A percentile compares a stretch with the other conserved stretches of the same genome.
Evolutionary conservation across 2,797 vertebrate species (phyloP).

Genomic region (Clarias fuscus): DNA sequence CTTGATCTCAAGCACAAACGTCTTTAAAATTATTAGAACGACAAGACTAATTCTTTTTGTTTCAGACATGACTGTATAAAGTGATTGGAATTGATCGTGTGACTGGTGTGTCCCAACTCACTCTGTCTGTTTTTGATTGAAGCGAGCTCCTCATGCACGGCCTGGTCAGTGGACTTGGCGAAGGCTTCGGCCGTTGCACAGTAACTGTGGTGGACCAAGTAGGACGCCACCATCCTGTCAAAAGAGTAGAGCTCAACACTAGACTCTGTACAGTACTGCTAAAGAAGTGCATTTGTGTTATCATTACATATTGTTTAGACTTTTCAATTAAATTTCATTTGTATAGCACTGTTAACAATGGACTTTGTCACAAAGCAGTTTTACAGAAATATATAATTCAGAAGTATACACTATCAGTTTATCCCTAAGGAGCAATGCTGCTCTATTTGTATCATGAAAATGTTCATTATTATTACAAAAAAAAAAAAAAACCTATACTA

Average conservation of each 20-base stretch:
- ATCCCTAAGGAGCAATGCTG: neutral
- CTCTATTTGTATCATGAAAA: neutral
- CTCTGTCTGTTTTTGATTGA: slow-evolving; percentile 98
- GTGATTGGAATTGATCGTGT: neutral
- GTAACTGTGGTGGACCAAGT: slow-evolving; percentile 96
- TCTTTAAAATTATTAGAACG: neutral
- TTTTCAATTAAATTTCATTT: neutral
- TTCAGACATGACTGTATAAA: neutral
- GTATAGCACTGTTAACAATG: too few relatives aligned
- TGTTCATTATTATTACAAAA: too few relatives aligned
- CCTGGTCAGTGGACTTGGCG: slow-evolving; percentile 93
- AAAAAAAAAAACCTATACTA: too few relatives aligned
- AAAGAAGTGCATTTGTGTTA: too few relatives aligned
- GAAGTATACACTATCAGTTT: too few relatives aligned
- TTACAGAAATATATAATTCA: too few relatives aligned
- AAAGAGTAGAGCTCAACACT: neutral
- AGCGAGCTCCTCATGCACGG: slow-evolving; percentile 94
- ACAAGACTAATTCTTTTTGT: too few relatives aligned
- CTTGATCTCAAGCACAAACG: neutral
- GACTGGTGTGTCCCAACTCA: slow-evolving; percentile 68
- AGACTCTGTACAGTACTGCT: neutral
- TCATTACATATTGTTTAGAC: neutral
- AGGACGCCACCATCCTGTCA: slow-evolving; percentile 93
- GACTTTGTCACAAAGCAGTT: too few relatives aligned
- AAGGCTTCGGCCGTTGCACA: slow-evolving; percentile 95